A percentile compares a stretch with the other conserved stretches of the same genome.
Evolutionary conservation across 2,888 invertebrate genomes (phyloP).

Genomic region (Julus scanicus): DNA sequence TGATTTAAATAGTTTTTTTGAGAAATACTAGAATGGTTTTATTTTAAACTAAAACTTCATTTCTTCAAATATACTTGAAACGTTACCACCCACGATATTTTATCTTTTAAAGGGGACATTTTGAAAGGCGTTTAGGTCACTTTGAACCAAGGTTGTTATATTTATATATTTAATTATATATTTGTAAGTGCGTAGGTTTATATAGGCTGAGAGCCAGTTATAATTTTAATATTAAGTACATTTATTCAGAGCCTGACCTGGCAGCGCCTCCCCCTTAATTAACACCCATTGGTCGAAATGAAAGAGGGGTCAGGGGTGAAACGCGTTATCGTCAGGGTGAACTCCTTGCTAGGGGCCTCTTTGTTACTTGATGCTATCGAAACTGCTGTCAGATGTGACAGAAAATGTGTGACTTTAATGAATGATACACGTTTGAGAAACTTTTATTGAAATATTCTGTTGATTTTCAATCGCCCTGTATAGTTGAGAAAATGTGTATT

Average conservation of each 20-base stretch:
- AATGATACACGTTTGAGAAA: background rate
- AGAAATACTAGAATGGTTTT: background rate
- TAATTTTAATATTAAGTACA: background rate
- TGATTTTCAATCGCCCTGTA: no score
- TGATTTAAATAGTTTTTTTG: no score
- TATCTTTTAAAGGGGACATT: background rate
- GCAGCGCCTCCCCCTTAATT: background rate
- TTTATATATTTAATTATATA: constrained; percentile 21
- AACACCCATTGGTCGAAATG: background rate
- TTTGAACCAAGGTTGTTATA: constrained; percentile 13
- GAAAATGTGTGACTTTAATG: background rate
- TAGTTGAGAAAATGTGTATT: no score
- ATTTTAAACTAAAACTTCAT: background rate
- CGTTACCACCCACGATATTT: background rate
- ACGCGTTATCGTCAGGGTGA: background rate
- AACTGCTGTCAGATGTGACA: background rate
- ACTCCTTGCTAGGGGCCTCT: background rate
- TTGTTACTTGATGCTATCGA: background rate
- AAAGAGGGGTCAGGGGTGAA: background rate
- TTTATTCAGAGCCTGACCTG: background rate
- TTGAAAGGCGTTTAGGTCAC: background rate
- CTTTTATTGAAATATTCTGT: no score
- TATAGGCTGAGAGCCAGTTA: background rate
- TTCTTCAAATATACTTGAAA: background rate
- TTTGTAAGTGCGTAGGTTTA: background rate